These are phyloP conservation scores for Zelleria hepariella DNA, from an alignment of 2,888 invertebrate genomes.

Conservation along the genomic window DNA sequence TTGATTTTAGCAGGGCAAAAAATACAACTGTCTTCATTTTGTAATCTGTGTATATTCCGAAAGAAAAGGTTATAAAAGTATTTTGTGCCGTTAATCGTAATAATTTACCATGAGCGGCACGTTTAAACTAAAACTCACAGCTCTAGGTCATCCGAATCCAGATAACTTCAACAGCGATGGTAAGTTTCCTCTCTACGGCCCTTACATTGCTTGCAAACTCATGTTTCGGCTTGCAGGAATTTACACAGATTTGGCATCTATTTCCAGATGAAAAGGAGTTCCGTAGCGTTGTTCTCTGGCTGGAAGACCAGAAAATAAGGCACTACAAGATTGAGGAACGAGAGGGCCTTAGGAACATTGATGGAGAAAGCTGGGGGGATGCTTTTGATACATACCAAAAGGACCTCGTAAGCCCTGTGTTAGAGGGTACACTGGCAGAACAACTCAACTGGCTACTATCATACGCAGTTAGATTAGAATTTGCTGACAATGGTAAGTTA, in stretches of 20 bases:
- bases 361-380: conserved; percentile 78
- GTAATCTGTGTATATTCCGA: too few species aligned
- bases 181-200: conserved; percentile 40
- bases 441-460: conserved; percentile 90
- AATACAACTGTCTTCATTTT: too few species aligned
- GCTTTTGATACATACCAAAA: conserved; percentile 80
- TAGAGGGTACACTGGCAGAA: conserved; percentile 71
- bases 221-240: not conserved
- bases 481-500: conserved; percentile 81
- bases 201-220: not conserved
- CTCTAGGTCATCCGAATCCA: conserved; percentile 83
- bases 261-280: conserved; percentile 82
- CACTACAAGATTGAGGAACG: conserved; percentile 88
- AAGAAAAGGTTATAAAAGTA: not conserved
- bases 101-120: conserved; percentile 58
- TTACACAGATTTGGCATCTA: not conserved
- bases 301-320: conserved; percentile 94
- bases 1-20: too few species aligned
- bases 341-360: conserved; percentile 78
- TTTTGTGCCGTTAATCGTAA: not conserved
- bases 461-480: conserved; percentile 86
- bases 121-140: conserved; percentile 83
- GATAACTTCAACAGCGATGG: conserved; percentile 80
- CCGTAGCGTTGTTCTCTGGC: conserved; percentile 86
- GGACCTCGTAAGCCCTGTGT: conserved; percentile 81